A percentile compares a stretch with the other conserved stretches of the same genome.
Conservation (phyloP, 2,113 vertebrate genomes). For the Phaethornis superciliosus region DNA sequence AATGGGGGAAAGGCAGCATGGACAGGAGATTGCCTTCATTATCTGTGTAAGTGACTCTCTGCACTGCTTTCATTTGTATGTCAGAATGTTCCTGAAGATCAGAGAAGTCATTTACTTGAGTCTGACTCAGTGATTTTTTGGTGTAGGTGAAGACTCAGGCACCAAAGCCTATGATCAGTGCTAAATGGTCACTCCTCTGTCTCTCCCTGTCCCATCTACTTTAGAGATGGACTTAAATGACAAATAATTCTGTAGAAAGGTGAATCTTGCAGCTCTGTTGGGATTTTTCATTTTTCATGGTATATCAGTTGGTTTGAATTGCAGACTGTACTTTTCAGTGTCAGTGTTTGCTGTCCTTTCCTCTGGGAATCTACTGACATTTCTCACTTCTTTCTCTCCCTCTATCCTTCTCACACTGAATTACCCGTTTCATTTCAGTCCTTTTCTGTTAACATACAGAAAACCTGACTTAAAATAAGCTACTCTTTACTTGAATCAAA, state of each 20-base stretch:
- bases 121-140: background rate
- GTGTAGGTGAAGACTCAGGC: background rate
- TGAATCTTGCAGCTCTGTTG: accelerated
- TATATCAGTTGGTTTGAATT: background rate
- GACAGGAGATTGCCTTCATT: background rate
- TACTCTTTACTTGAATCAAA: background rate
- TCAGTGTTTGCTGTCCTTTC: background rate
- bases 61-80: too few relatives aligned
- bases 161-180: background rate
- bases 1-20: background rate
- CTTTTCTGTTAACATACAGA: background rate
- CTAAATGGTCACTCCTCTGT: background rate
- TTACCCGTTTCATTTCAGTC: background rate
- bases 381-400: background rate
- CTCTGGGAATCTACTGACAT: background rate
- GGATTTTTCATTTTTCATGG: background rate
- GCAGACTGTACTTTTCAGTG: background rate
- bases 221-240: background rate
- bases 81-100: background rate
- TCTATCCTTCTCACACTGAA: background rate
- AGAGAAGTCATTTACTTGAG: background rate
- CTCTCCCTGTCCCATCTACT: background rate
- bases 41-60: background rate
- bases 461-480: background rate
- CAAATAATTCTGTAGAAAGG: background rate